phyloP scores from a whole-genome alignment of 1,140 invertebrate species.

The Lordiphosa collinella region DNA sequence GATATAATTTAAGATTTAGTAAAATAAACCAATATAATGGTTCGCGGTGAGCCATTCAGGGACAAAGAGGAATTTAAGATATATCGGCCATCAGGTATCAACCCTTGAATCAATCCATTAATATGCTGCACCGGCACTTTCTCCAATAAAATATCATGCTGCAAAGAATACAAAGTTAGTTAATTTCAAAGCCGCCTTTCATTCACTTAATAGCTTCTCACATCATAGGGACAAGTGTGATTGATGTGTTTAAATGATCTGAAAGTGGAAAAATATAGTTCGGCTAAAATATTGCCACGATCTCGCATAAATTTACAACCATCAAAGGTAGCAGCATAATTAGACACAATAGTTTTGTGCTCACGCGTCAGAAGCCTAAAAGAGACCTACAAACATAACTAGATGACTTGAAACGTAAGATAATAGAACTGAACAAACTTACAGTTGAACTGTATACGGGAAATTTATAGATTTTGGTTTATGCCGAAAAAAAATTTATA shows the following conservation, averaged over 20 bases:
- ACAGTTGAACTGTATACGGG: slow-evolving; percentile 20
- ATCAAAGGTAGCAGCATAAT: slow-evolving; percentile 21
- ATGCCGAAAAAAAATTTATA: slow-evolving; percentile 44
- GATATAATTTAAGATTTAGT: no score
- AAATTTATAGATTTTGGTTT: background rate
- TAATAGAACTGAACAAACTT: background rate
- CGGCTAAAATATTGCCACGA: slow-evolving; percentile 33
- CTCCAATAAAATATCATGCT: slow-evolving; percentile 39
- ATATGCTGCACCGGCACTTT: slow-evolving; percentile 49
- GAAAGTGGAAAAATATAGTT: slow-evolving; percentile 18
- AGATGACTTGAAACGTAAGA: background rate
- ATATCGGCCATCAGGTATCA: slow-evolving; percentile 41
- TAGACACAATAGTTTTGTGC: slow-evolving; percentile 18
- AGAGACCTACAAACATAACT: slow-evolving; percentile 11
- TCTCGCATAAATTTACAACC: slow-evolving; percentile 32
- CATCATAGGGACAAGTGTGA: slow-evolving; percentile 46
- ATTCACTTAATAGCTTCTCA: slow-evolving; percentile 17
- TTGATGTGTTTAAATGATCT: slow-evolving; percentile 35
- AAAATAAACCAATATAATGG: background rate
- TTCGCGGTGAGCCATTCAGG: background rate
- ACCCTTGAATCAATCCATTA: slow-evolving; percentile 16
- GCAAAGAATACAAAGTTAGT: background rate
- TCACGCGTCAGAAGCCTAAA: slow-evolving; percentile 25
- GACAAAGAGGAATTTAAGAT: slow-evolving; percentile 23
- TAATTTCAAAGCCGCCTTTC: background rate